Evolutionary conservation across 2,888 invertebrate species (phyloP).

Genomic region (Hedya salicella): DNA sequence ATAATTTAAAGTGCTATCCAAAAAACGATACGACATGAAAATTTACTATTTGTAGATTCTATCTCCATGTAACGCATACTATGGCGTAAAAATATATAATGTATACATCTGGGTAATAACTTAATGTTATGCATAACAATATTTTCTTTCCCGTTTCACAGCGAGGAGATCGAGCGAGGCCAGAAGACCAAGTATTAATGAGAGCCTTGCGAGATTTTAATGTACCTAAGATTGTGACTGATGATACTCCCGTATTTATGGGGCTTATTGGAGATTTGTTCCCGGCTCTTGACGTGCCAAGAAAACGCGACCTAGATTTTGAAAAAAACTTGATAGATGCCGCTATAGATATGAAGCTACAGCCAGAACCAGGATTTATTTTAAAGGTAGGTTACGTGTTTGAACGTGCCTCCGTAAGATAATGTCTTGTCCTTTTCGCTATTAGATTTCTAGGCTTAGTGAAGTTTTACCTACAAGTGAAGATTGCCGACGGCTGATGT

Average conservation of each 20-base stretch:
- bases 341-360: constrained; percentile 92
- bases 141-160: constrained; percentile 50
- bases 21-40: no score
- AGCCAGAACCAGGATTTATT: constrained; percentile 96
- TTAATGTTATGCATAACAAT: constrained; percentile 4
- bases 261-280: constrained; percentile 97
- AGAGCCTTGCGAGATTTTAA: constrained; percentile 97
- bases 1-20: no score
- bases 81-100: no score
- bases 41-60: no score
- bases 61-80: no score
- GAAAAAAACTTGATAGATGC: constrained; percentile 92
- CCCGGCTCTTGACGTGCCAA: constrained; percentile 95
- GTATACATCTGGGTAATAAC: neutral
- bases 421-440: no score
- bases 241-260: constrained; percentile 96
- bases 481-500: no score
- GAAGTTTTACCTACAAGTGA: no score
- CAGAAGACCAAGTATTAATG: constrained; percentile 98
- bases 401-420: no score
- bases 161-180: constrained; percentile 89
- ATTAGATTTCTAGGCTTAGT: no score
- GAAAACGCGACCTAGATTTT: constrained; percentile 93
- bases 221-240: constrained; percentile 96
- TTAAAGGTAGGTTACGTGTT: constrained; percentile 85